Percentiles rank a stretch among this genome's conserved stretches.
Evolutionary conservation across 2,797 vertebrate genomes (phyloP).

Genomic region (Botia almorhae): DNA sequence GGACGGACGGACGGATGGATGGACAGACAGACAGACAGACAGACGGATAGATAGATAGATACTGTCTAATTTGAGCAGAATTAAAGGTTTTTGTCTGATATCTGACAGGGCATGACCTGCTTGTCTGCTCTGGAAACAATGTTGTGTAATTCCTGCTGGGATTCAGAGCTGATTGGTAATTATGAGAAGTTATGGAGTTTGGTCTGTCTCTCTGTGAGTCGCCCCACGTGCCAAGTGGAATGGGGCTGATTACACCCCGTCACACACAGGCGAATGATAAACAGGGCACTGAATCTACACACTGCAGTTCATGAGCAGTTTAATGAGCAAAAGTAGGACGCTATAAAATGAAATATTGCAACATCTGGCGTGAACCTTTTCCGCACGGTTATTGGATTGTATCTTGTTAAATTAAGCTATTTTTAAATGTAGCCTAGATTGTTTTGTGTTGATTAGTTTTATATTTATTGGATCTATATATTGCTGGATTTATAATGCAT

Average conservation of each 20-base stretch:
- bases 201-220: constrained; percentile 32
- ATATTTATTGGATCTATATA: neutral
- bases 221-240: constrained; percentile 32
- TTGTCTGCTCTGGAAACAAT: constrained; percentile 33
- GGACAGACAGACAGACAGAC: neutral
- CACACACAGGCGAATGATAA: constrained; percentile 16
- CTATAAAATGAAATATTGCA: neutral
- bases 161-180: constrained; percentile 48
- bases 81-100: constrained; percentile 33
- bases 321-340: neutral
- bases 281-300: constrained; percentile 5
- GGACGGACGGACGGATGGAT: too few species aligned
- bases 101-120: constrained; percentile 36
- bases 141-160: constrained; percentile 41
- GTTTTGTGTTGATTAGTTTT: constrained; percentile 18
- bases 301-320: constrained; percentile 13
- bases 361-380: neutral
- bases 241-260: constrained; percentile 26
- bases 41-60: too few species aligned
- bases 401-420: neutral
- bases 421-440: neutral
- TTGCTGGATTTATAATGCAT: constrained; percentile 1
- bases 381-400: neutral
- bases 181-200: constrained; percentile 32
- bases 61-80: neutral